Evolutionary conservation across 1,140 invertebrate genomes (phyloP), one percentile per base, ranked within the genome.

Genomic region (Rhopalosiphum maidis): DNA sequence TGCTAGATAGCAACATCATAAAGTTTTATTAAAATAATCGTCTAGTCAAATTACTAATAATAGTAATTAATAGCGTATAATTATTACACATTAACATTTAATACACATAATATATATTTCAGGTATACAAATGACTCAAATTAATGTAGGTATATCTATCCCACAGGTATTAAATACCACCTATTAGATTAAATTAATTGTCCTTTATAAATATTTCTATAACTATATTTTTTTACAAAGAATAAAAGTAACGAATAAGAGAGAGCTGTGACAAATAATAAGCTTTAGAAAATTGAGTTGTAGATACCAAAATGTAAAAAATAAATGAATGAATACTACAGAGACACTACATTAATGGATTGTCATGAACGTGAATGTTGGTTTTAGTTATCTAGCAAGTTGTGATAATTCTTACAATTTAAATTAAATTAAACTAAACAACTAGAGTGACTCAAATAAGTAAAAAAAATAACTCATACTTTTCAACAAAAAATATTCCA

Each of bases 61-160:
- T 77, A 18, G 15, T n/a, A 77, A 77, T n/a, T 18, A 68, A 68
- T 68, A 35, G n/a, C 30, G 4, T 77, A 77, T 77, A 77, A 77
- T 77, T 77, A 77, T 77, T 77, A 77, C n/a, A n/a, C 60, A n/a
- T 77, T 77, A 77, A n/a, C 60, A 77, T 77, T 77, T 77, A 77
- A n/a, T 77, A n/a, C 15, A 6, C 15, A 77, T 77, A 77, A 77
- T 77, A 77, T 77, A n/a, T n/a, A 77, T n/a, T 77, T 15, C n/a
- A n/a, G 60, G 60, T n/a, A 21, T n/a, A 77, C n/a, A n/a, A 77
- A 18, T 77, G 30, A n/a, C 60, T 77, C 30, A 77, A 77, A 77
- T 77, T 77, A 77, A 18, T n/a, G 4, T 77, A 77, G 30, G 60
- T 77, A 77, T 68, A 3, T 3, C 60, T 15, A 11, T 77, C 30